Percentiles rank a stretch among this genome's conserved stretches.
Evolutionary conservation across 2,113 vertebrate species (phyloP).

Genomic region (Larimichthys crocea): DNA sequence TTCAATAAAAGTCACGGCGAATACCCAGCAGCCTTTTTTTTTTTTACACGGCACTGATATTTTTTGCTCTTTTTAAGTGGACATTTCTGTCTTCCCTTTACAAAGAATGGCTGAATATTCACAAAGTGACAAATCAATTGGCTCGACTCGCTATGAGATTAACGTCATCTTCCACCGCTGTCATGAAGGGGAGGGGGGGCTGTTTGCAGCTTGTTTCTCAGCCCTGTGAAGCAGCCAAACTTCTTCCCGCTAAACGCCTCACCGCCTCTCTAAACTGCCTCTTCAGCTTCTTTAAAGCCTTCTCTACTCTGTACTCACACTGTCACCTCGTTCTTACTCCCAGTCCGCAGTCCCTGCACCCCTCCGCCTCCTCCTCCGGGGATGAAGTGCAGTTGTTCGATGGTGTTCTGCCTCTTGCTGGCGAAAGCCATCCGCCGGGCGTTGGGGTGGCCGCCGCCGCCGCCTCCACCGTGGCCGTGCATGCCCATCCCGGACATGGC

Average conservation of each 20-base stretch:
- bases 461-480: conserved; percentile 52
- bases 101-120: conserved; percentile 76
- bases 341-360: conserved; percentile 84
- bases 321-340: conserved; percentile 92
- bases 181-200: conserved; percentile 3
- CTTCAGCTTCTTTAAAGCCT: conserved; percentile 21
- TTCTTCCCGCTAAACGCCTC: conserved; percentile 7
- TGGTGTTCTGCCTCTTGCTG: conserved; percentile 89
- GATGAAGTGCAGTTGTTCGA: conserved; percentile 93
- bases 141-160: conserved; percentile 52
- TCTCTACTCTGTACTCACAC: conserved; percentile 80
- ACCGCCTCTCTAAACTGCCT: conserved; percentile 1
- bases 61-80: conserved; percentile 65
- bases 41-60: conserved; percentile 17
- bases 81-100: conserved; percentile 62
- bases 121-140: conserved; percentile 56
- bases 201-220: neutral
- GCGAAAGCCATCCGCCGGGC: conserved; percentile 88
- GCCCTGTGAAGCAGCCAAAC: conserved; percentile 40
- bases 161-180: conserved; percentile 29
- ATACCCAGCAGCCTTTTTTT: conserved; percentile 54
- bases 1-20: conserved; percentile 71
- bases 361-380: conserved; percentile 85
- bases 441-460: conserved; percentile 73
- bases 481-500: conserved; percentile 63